Percentiles rank a stretch among this genome's conserved stretches.
phyloP scores from a whole-genome alignment of 2,113 vertebrate species.

The Leucosticte australis region DNA sequence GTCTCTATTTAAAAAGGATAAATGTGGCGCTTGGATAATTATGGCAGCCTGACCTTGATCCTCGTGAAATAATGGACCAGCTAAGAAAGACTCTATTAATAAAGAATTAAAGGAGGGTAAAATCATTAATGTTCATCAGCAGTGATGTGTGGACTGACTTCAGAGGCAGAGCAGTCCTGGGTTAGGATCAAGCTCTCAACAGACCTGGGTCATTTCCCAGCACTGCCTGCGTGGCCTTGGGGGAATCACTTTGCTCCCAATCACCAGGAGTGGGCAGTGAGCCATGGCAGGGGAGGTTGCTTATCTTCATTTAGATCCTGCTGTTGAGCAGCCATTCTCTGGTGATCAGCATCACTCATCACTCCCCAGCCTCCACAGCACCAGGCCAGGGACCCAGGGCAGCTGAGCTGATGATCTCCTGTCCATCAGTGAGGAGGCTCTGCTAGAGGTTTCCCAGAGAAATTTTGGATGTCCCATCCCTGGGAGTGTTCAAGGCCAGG shows the following conservation, averaged over 20 bases:
- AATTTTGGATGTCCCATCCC: neutral
- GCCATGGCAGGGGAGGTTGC: neutral
- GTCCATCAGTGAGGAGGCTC: neutral
- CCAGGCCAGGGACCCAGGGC: neutral
- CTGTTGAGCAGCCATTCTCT: neutral
- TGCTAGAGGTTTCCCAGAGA: neutral
- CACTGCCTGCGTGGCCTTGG: neutral
- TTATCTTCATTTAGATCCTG: neutral
- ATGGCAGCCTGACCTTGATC: conserved; percentile 57
- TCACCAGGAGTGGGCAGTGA: neutral
- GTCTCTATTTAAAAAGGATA: conserved; percentile 46
- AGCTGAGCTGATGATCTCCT: neutral
- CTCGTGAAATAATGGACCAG: conserved; percentile 29
- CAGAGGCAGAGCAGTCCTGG: neutral
- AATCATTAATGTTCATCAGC: conserved; percentile 51
- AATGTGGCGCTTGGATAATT: conserved; percentile 48
- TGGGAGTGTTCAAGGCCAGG: neutral
- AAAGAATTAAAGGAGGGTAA: conserved; percentile 51
- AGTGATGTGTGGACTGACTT: conserved; percentile 24
- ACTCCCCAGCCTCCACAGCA: neutral
- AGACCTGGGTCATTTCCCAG: neutral
- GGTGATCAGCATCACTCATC: neutral
- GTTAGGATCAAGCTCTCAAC: neutral
- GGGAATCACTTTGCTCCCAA: neutral
- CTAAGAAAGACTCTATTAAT: conserved; percentile 38